A percentile compares a stretch with the other conserved stretches of the same genome.
These are phyloP conservation scores for Gymnopithys bicolor DNA, from an alignment of 2,797 vertebrate genomes.

Conservation along the genomic window DNA sequence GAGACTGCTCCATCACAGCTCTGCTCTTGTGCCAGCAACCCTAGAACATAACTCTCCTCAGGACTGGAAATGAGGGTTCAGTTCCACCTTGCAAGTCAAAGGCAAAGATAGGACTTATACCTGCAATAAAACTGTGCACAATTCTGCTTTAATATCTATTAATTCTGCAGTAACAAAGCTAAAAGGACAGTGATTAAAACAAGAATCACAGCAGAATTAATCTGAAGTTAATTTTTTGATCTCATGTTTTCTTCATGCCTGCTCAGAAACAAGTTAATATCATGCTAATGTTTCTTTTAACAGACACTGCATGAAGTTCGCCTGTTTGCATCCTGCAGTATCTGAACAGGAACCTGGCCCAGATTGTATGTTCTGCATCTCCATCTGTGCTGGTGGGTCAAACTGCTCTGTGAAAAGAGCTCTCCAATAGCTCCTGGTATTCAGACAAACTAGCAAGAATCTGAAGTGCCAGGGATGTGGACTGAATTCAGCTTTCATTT, in stretches of 20 bases:
- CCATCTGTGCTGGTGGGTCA: slow-evolving; percentile 45
- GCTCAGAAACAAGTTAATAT: neutral
- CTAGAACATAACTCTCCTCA: neutral
- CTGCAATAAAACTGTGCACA: neutral
- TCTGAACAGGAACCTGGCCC: slow-evolving; percentile 7
- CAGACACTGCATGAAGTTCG: neutral
- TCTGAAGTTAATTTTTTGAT: neutral
- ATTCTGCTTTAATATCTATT: neutral
- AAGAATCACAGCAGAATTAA: neutral
- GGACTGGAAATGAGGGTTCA: neutral
- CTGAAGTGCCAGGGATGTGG: neutral
- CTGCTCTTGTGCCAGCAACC: neutral
- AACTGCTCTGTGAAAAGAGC: slow-evolving; percentile 7
- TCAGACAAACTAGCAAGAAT: neutral
- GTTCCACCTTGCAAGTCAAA: neutral
- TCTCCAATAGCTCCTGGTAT: neutral
- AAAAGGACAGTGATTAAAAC: neutral
- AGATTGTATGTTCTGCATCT: neutral
- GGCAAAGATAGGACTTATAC: neutral
- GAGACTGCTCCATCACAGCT: neutral
- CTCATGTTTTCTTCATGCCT: neutral
- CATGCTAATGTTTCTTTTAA: neutral
- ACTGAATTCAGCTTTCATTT: neutral
- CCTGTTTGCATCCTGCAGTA: neutral
- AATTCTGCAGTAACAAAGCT: neutral